phyloP scores from a whole-genome alignment of 2,113 vertebrate species.

The Jaculus jaculus region DNA sequence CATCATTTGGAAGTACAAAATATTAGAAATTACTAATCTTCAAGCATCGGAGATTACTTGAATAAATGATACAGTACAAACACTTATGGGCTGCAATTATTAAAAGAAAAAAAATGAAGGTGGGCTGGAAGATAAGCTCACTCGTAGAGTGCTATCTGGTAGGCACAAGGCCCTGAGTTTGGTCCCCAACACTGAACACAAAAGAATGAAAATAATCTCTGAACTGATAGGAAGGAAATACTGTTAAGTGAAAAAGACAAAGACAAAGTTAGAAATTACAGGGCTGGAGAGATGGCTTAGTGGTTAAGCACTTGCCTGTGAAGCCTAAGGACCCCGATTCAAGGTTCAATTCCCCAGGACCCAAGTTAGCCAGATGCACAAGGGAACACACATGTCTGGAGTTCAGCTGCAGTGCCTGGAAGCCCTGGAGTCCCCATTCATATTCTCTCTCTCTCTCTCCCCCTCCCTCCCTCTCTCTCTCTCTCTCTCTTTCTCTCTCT shows the following conservation, averaged over 20 bases:
- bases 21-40: not conserved
- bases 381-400: too few species aligned
- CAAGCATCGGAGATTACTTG: not conserved
- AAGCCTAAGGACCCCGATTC: too few species aligned
- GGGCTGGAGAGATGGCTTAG: too few species aligned
- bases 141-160: not conserved
- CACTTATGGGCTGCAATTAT: not conserved
- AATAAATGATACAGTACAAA: not conserved
- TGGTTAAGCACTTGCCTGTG: too few species aligned
- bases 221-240: constrained; percentile 16
- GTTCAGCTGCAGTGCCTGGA: too few species aligned
- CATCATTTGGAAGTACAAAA: not conserved
- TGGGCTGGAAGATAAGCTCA: not conserved
- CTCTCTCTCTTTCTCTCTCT: too few species aligned
- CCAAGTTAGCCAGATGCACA: too few species aligned
- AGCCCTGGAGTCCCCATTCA: too few species aligned
- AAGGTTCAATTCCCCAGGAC: too few species aligned
- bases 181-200: not conserved
- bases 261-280: not conserved
- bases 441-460: too few species aligned
- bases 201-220: not conserved
- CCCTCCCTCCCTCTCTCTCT: too few species aligned
- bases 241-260: not conserved
- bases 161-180: not conserved
- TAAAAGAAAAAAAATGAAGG: not conserved